phyloP scores from a whole-genome alignment of 2,797 vertebrate species.

The Periophthalmus magnuspinnatus region DNA sequence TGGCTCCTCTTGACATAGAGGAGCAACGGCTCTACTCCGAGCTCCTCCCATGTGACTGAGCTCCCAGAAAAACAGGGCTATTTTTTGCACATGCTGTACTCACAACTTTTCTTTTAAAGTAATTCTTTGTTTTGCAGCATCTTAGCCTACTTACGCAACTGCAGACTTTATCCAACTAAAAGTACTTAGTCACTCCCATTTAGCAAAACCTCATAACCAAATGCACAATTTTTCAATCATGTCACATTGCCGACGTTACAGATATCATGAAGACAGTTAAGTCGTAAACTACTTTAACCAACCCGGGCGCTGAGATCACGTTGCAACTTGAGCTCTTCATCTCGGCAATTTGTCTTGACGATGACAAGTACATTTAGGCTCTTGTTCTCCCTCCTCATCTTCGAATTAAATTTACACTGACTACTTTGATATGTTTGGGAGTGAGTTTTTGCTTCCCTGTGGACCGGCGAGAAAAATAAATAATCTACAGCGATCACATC shows the following conservation, averaged over 20 bases:
- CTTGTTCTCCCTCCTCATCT: conserved; percentile 69
- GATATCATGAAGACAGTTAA: conserved; percentile 53
- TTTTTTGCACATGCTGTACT: not conserved
- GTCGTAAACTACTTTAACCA: conserved; percentile 60
- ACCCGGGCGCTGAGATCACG: conserved; percentile 52
- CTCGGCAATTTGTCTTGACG: conserved; percentile 61
- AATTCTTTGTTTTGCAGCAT: not conserved
- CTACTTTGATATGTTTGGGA: conserved; percentile 74
- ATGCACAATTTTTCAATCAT: conserved; percentile 44
- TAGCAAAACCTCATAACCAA: conserved; percentile 40
- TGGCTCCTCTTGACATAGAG: too few species aligned
- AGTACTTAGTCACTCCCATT: conserved; percentile 32
- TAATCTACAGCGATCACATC: conserved; percentile 74
- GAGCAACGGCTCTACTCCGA: too few species aligned
- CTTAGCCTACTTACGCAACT: not conserved
- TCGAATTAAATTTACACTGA: conserved; percentile 74
- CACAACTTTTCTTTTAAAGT: not conserved
- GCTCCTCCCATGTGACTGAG: too few species aligned
- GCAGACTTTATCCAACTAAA: conserved; percentile 4
- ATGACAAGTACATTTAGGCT: conserved; percentile 72
- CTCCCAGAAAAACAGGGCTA: not conserved
- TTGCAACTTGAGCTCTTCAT: conserved; percentile 56
- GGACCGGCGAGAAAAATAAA: conserved; percentile 73
- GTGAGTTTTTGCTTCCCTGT: conserved; percentile 76
- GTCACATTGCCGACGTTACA: conserved; percentile 45